Evolutionary conservation across 2,113 vertebrate genomes (phyloP).

Genomic region (Phyllostomus hastatus): DNA sequence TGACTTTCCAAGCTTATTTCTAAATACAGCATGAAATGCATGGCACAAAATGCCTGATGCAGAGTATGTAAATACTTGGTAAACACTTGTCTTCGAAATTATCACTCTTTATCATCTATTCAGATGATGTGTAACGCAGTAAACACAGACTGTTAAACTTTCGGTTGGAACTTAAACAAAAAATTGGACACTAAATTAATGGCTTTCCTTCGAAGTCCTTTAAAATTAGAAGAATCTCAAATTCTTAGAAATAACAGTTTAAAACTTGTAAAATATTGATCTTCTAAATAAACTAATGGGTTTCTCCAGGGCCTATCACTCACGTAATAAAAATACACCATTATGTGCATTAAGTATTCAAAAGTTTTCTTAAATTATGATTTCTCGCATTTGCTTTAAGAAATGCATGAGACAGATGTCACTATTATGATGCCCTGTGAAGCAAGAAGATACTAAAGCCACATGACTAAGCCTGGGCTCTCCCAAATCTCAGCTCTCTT

Average conservation of each 20-base stretch:
- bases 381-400: neutral
- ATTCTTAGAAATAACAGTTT: neutral
- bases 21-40: neutral
- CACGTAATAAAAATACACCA: neutral
- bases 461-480: neutral
- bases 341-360: neutral
- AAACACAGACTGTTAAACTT: neutral
- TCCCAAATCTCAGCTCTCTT: neutral
- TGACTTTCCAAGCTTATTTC: neutral
- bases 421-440: neutral
- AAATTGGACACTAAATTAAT: neutral
- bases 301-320: neutral
- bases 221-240: constrained; percentile 18
- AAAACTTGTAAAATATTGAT: neutral
- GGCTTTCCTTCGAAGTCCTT: neutral
- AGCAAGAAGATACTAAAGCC: neutral
- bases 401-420: neutral
- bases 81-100: neutral
- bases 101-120: neutral
- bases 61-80: neutral
- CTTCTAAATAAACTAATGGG: neutral
- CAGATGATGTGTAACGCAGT: neutral
- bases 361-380: neutral
- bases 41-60: neutral
- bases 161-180: neutral